phyloP scores from a whole-genome alignment of 2,113 vertebrate species.

The Microcebus tavaratra region DNA sequence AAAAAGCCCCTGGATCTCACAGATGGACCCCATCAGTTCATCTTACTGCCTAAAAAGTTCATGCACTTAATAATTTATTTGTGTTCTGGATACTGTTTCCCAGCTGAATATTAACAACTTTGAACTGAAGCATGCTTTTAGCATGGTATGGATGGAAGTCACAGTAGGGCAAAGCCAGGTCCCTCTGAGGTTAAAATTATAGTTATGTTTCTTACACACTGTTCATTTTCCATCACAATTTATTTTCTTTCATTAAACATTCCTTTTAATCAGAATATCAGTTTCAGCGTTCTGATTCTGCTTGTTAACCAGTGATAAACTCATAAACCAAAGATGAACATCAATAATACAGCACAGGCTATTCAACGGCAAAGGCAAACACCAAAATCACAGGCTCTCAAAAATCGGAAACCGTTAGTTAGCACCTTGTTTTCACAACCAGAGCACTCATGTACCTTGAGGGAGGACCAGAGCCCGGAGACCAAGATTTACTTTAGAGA shows the following conservation, averaged over 20 bases:
- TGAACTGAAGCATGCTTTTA: slow-evolving; percentile 96
- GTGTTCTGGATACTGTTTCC: slow-evolving; percentile 99
- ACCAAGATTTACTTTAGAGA: background rate
- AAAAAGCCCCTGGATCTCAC: slow-evolving; percentile 94
- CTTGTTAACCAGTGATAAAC: slow-evolving; percentile 78
- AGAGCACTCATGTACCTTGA: slow-evolving; percentile 47
- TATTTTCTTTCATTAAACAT: slow-evolving; percentile 92
- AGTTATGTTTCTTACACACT: slow-evolving; percentile 84
- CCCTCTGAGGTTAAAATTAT: slow-evolving; percentile 87
- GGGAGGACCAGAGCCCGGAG: background rate
- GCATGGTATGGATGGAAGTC: slow-evolving; percentile 90
- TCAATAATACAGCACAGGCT: slow-evolving; percentile 63
- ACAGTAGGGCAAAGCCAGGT: slow-evolving; percentile 88
- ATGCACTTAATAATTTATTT: slow-evolving; percentile 99
- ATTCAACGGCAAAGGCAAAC: slow-evolving; percentile 51
- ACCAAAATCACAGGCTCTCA: slow-evolving; percentile 68
- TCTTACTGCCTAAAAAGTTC: slow-evolving; percentile 99
- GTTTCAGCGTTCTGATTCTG: slow-evolving; percentile 85
- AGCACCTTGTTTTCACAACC: slow-evolving; percentile 67
- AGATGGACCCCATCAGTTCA: slow-evolving; percentile 99
- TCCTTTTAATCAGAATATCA: slow-evolving; percentile 91
- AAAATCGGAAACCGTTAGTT: slow-evolving; percentile 55
- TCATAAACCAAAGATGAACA: slow-evolving; percentile 77
- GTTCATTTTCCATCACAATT: slow-evolving; percentile 85
- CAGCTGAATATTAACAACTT: slow-evolving; percentile 99